phyloP scores from a whole-genome alignment of 2,888 invertebrate genomes.

The Disparrhopalites patrizii region DNA sequence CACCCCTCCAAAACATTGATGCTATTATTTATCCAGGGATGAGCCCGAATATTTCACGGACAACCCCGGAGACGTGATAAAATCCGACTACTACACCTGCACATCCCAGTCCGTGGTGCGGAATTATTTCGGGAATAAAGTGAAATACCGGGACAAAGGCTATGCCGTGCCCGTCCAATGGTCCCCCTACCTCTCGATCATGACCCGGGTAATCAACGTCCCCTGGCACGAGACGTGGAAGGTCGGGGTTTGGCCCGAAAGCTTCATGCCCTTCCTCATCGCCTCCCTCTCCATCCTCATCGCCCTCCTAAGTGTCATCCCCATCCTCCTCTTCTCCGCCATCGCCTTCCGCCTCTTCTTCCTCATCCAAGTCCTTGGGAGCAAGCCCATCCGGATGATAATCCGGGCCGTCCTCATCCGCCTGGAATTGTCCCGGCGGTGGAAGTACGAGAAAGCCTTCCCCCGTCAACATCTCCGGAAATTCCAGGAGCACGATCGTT shows the following conservation, averaged over 20 bases:
- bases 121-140: neutral
- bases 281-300: neutral
- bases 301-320: neutral
- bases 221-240: neutral
- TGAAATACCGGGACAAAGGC: neutral
- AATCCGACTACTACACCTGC: neutral
- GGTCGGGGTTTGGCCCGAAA: neutral
- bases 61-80: too few relatives aligned
- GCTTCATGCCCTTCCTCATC: conserved; percentile 10
- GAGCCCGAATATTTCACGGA: too few relatives aligned
- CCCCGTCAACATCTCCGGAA: conserved; percentile 21
- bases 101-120: neutral
- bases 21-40: too few relatives aligned
- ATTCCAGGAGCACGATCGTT: conserved; percentile 20
- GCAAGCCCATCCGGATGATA: neutral
- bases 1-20: too few relatives aligned
- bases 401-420: conserved; percentile 3
- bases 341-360: neutral
- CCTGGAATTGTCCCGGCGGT: conserved; percentile 6
- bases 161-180: conserved; percentile 9
- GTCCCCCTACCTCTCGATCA: neutral
- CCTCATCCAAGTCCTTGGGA: neutral
- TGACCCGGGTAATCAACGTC: neutral
- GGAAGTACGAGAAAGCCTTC: conserved; percentile 17
- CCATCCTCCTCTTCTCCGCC: neutral